phyloP scores from a whole-genome alignment of 2,888 invertebrate species.

The Saturnia japonica region DNA sequence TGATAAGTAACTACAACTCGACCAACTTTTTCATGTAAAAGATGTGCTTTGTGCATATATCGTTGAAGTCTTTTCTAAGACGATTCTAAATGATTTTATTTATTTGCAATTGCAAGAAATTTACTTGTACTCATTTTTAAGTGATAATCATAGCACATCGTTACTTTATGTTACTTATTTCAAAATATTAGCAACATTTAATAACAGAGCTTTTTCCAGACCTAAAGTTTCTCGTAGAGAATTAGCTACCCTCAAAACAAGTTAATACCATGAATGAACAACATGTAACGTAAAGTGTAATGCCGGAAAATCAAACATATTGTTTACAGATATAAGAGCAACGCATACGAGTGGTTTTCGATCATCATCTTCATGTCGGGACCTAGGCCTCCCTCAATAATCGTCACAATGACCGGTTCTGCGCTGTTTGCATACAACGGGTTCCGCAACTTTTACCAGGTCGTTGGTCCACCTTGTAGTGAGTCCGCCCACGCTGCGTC shows the following conservation, averaged over 20 bases:
- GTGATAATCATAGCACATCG: too few species aligned
- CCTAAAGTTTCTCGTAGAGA: background rate
- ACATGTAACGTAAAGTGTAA: too few species aligned
- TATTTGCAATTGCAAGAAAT: too few species aligned
- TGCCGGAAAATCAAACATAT: too few species aligned
- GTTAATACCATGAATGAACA: background rate
- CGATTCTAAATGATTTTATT: constrained; percentile 15
- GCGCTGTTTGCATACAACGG: too few species aligned
- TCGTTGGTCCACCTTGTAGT: too few species aligned
- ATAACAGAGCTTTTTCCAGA: background rate
- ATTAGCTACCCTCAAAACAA: background rate
- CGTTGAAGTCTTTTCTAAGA: constrained; percentile 45
- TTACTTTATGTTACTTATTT: background rate
- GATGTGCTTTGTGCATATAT: background rate
- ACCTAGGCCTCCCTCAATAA: too few species aligned
- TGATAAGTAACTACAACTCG: background rate
- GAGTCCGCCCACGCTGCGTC: too few species aligned
- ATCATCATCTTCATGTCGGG: too few species aligned
- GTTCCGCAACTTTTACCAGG: too few species aligned
- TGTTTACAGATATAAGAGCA: background rate
- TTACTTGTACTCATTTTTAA: too few species aligned
- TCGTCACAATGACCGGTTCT: too few species aligned
- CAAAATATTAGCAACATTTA: background rate
- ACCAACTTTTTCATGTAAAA: background rate
- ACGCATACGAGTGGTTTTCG: background rate